Percentiles rank a stretch among this genome's conserved stretches.
phyloP scores from a whole-genome alignment of 2,888 invertebrate genomes.

The Criorhina ranunculi region DNA sequence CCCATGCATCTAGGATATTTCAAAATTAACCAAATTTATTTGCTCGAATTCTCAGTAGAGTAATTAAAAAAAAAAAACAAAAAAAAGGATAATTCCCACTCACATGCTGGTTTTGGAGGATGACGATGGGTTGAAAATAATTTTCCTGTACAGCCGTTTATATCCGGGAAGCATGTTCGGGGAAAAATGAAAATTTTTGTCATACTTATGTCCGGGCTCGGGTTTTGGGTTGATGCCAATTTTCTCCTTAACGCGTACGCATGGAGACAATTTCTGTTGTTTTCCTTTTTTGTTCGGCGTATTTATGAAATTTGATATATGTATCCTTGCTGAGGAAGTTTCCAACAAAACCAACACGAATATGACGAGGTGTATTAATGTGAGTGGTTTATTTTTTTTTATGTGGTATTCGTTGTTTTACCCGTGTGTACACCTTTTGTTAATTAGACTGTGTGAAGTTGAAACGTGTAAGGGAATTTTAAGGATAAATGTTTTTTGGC shows the following conservation, averaged over 20 bases:
- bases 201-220: neutral
- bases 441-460: no score
- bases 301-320: slow-evolving; percentile 4
- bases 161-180: neutral
- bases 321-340: no score
- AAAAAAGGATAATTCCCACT: slow-evolving; percentile 25
- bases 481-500: no score
- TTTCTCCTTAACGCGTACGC: neutral
- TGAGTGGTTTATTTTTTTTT: no score
- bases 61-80: no score
- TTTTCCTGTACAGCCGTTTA: neutral
- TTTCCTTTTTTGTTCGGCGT: neutral
- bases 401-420: no score
- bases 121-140: slow-evolving; percentile 3
- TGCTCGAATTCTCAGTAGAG: slow-evolving; percentile 13
- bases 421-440: no score
- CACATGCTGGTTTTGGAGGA: no score
- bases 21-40: slow-evolving; percentile 32
- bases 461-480: no score
- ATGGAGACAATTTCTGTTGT: neutral
- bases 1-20: neutral
- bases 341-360: no score
- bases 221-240: neutral
- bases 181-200: neutral
- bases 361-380: no score